Evolutionary conservation across 37 sponge, comb jelly and placozoan genomes (phyloP).

Genomic region (Hormiphora californensis): DNA sequence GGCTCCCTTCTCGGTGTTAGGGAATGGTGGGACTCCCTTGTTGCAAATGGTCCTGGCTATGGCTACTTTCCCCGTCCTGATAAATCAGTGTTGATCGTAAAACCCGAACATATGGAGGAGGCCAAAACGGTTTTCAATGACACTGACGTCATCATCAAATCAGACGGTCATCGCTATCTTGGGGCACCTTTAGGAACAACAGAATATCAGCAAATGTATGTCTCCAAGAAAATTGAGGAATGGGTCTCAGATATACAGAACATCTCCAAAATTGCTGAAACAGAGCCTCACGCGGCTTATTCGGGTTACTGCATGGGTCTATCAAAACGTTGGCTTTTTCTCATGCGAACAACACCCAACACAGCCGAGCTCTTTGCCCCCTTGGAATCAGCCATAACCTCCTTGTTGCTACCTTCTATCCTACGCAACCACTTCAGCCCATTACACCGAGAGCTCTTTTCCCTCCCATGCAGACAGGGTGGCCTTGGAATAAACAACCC

Average conservation of each 20-base stretch:
- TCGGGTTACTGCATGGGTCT: too few relatives aligned
- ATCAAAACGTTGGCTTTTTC: too few relatives aligned
- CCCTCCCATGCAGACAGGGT: background rate
- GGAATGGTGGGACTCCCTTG: too few relatives aligned
- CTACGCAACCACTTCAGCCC: too few relatives aligned
- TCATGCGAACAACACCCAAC: too few relatives aligned
- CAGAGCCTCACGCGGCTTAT: background rate
- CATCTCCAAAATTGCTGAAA: background rate
- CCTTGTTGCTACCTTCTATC: too few relatives aligned
- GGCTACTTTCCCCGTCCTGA: too few relatives aligned
- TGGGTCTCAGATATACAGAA: background rate
- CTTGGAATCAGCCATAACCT: too few relatives aligned
- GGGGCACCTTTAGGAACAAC: conserved; percentile 22
- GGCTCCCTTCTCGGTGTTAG: too few relatives aligned
- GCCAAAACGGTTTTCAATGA: background rate
- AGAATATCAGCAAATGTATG: background rate
- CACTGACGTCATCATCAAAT: background rate
- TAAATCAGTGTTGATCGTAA: conserved; percentile 6
- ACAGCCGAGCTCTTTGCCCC: too few relatives aligned
- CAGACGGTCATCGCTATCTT: too few relatives aligned
- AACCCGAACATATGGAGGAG: background rate
- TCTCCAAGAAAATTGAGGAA: background rate
- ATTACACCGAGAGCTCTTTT: background rate
- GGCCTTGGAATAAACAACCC: background rate
- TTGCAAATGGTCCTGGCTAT: too few relatives aligned